These are phyloP conservation scores for Ditylenchus weischeri DNA, from an alignment of 2,888 invertebrate species.

Conservation along the genomic window DNA sequence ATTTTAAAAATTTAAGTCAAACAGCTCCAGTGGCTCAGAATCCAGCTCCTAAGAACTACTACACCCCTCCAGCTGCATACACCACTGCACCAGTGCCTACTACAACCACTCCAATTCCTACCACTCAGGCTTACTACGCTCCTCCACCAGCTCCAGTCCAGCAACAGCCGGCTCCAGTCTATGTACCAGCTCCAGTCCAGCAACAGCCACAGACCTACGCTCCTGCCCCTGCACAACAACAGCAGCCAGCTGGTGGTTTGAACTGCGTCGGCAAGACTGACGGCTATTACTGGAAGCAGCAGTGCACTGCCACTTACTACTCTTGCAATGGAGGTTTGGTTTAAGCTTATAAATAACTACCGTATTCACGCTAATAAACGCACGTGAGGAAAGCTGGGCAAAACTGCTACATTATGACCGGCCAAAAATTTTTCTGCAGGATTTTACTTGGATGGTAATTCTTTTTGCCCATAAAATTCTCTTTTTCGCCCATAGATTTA, in stretches of 20 bases:
- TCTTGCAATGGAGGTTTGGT: slow-evolving; percentile 25
- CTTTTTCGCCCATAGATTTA: too few species aligned
- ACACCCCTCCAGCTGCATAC: not conserved
- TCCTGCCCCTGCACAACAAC: not conserved
- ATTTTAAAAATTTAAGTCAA: slow-evolving; percentile 11
- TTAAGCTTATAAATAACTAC: not conserved
- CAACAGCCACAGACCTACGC: not conserved
- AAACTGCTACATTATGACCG: too few species aligned
- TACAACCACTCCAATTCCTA: slow-evolving; percentile 7
- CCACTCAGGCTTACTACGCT: not conserved
- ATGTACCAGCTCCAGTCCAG: slow-evolving; percentile 3
- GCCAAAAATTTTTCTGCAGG: too few species aligned
- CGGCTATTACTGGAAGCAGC: slow-evolving; percentile 29
- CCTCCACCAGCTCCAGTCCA: slow-evolving; percentile 13
- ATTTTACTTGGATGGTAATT: too few species aligned
- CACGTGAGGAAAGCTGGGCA: too few species aligned
- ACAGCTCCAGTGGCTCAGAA: slow-evolving; percentile 2
- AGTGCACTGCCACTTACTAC: slow-evolving; percentile 24
- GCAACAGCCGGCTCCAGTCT: slow-evolving; percentile 2
- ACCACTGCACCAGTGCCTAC: slow-evolving; percentile 4
- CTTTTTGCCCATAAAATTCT: too few species aligned
- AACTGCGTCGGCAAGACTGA: slow-evolving; percentile 30
- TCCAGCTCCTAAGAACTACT: slow-evolving; percentile 4
- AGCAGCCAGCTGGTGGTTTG: slow-evolving; percentile 12
- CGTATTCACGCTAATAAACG: too few species aligned